These are phyloP conservation scores for Peromyscus melanophrys DNA, from an alignment of 2,797 vertebrate genomes.

Conservation along the genomic window DNA sequence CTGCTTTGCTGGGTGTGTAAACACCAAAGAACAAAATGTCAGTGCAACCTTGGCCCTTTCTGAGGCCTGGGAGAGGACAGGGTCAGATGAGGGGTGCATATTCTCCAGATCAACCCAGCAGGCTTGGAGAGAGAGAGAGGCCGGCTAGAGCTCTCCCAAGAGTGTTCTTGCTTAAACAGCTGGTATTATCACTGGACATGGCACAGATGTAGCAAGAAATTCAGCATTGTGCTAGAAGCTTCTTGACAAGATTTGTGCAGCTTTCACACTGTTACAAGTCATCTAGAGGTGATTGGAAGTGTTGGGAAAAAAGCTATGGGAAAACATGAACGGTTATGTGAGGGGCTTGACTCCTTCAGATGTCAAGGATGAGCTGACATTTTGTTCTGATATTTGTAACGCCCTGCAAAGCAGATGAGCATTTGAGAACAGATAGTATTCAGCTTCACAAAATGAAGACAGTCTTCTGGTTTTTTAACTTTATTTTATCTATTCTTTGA, in stretches of 20 bases:
- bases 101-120: conserved; percentile 55
- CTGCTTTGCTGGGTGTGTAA: conserved; percentile 27
- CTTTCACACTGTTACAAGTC: neutral
- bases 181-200: neutral
- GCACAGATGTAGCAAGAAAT: neutral
- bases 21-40: conserved; percentile 55
- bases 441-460: neutral
- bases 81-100: neutral
- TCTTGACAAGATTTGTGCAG: neutral
- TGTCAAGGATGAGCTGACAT: neutral
- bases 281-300: neutral
- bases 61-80: neutral
- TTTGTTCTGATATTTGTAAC: neutral
- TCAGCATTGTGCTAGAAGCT: neutral
- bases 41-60: conserved; percentile 29
- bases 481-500: neutral
- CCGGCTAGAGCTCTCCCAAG: accelerated
- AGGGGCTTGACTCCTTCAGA: neutral
- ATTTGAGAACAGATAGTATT: neutral
- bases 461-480: neutral
- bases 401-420: neutral
- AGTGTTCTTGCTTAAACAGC: neutral
- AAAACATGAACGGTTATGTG: neutral
- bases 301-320: neutral
- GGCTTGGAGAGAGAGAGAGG: neutral